Evolutionary conservation across 2,888 invertebrate genomes (phyloP), one percentile per base, ranked within the genome.

Genomic region (Ennomos quercinarius): DNA sequence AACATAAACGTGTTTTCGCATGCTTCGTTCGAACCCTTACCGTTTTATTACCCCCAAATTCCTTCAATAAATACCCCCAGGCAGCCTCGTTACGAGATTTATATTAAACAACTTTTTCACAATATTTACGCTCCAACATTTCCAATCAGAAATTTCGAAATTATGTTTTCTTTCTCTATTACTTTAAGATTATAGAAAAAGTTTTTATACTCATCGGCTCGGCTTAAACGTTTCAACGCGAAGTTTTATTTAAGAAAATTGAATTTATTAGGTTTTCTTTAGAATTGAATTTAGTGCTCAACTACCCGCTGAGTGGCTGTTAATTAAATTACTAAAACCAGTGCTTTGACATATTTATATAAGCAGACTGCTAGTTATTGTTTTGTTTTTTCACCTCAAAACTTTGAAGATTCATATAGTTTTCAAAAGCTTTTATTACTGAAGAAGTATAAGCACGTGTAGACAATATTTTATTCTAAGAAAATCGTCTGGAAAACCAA

Each of bases 21-120:
- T 62, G 60, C 61, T 55, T 38, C 51, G 36, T 17, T 11, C 53
- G 36, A 54, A 39, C 56, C 66, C 53, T 47, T 55, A 46, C 51
- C 55, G 56, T 59, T 70, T 67, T 67, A 70, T 72, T 70, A 70
- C 61, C 46, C 61, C 64, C 55, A 64, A 72, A 74, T 76, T 74
- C 72, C 66, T 66, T 57, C 66, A 63, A 72, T 72, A 72, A 75
- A 74, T 74, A 68, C 61, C 70, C 63, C 68, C 63, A 61, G 54
- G 64, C 64, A 62, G 59, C 61, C 62, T 57, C 55, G 62, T 62
- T 62, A 65, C 58, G 61, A 57, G 66, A 61, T 66, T 66, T 63
- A 60, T 64, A 66, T 61, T 61, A 63, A 61, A 66, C 56, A 66
- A 66, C 63, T 66, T 66, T 66, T 61, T 63, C 54, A 53, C 57